Evolutionary conservation across 2,113 vertebrate genomes (phyloP).

Genomic region (Phycodurus eques): DNA sequence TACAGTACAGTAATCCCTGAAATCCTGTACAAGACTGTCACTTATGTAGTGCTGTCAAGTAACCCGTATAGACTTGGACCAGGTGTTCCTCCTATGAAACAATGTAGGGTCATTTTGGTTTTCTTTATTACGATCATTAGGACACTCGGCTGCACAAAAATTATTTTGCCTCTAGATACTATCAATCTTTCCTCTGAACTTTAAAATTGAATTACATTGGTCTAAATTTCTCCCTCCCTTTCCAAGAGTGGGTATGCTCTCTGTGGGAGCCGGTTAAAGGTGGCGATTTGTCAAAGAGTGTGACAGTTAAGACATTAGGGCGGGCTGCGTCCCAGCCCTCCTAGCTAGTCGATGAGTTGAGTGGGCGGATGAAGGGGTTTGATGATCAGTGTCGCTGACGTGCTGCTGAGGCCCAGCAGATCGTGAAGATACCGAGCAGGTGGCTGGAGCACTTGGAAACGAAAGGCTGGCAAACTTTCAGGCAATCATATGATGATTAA

Average conservation of each 20-base stretch:
- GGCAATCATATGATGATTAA: conserved; percentile 50
- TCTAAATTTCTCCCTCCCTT: conserved; percentile 17
- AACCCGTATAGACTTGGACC: not conserved
- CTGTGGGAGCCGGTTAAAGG: conserved; percentile 43
- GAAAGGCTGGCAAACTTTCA: conserved; percentile 34
- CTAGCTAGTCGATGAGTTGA: conserved; percentile 36
- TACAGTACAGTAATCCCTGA: not conserved
- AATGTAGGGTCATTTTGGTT: not conserved
- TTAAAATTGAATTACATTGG: conserved; percentile 33
- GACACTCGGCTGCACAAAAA: conserved; percentile 1
- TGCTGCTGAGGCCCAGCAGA: conserved; percentile 29
- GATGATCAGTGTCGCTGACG: conserved; percentile 39
- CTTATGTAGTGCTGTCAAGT: too few species aligned
- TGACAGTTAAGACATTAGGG: conserved; percentile 37
- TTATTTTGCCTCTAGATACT: conserved; percentile 7
- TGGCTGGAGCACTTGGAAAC: conserved; percentile 49
- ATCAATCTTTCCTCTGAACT: conserved; percentile 11
- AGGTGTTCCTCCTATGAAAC: not conserved
- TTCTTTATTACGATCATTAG: not conserved
- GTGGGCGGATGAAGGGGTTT: conserved; percentile 35
- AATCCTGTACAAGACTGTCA: not conserved
- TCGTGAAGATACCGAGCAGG: conserved; percentile 27
- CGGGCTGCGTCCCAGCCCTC: conserved; percentile 28
- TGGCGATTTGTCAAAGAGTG: conserved; percentile 19
- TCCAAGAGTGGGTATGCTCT: conserved; percentile 21